A percentile compares a stretch with the other conserved stretches of the same genome.
Evolutionary conservation across 2,113 vertebrate genomes (phyloP).

Genomic region (Phrynosoma blainvillii): DNA sequence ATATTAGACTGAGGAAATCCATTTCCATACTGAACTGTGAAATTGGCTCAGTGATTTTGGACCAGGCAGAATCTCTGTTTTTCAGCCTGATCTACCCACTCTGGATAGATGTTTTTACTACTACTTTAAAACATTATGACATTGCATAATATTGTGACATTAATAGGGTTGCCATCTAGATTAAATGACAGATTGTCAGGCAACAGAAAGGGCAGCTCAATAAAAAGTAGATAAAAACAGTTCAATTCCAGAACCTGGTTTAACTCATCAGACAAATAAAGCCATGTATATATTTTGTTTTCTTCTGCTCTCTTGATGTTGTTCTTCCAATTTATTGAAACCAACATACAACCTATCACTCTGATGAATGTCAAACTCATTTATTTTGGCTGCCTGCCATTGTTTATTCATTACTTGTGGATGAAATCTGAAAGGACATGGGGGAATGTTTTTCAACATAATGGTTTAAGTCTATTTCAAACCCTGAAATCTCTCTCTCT

Average conservation of each 20-base stretch:
- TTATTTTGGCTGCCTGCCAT: neutral
- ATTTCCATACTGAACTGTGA: too few species aligned
- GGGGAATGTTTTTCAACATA: slow-evolving; percentile 4
- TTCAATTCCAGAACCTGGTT: neutral
- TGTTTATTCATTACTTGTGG: neutral
- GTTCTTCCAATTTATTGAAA: neutral
- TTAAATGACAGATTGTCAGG: neutral
- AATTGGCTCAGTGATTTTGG: too few species aligned
- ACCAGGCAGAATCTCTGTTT: too few species aligned
- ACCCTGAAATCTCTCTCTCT: neutral
- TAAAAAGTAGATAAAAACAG: neutral
- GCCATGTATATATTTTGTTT: neutral
- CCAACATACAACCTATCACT: neutral
- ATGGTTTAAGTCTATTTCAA: too few species aligned
- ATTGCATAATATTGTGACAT: neutral
- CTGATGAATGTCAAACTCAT: slow-evolving; percentile 3
- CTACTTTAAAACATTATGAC: neutral
- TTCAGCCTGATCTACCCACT: neutral
- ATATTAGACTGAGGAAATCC: too few species aligned
- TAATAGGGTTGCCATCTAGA: neutral
- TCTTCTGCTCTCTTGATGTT: neutral
- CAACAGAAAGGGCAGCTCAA: neutral
- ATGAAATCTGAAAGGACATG: neutral
- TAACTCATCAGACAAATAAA: neutral
- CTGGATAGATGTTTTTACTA: neutral